phyloP scores from a whole-genome alignment of 1,140 invertebrate species.

The Akabosia matsudoensis region DNA sequence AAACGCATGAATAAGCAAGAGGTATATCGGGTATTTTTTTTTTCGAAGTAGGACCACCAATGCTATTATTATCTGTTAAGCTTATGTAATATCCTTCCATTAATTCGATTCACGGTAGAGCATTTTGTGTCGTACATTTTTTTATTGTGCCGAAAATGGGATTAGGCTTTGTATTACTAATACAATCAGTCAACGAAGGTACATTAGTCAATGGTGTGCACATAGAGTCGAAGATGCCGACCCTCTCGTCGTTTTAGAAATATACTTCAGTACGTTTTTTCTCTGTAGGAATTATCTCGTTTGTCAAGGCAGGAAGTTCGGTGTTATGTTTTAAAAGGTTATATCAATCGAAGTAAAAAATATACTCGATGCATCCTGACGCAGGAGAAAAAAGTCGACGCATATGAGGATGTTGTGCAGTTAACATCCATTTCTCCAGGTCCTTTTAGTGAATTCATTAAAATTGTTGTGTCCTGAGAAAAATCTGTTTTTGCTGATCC shows the following conservation, averaged over 20 bases:
- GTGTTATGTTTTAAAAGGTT: constrained; percentile 3
- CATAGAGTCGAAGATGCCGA: background rate
- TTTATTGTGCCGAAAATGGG: background rate
- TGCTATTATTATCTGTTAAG: too few species aligned
- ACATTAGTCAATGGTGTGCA: background rate
- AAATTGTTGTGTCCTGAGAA: constrained; percentile 1
- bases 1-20: too few species aligned
- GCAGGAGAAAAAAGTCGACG: background rate
- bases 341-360: constrained; percentile 9
- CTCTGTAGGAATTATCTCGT: too few species aligned
- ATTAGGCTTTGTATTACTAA: background rate
- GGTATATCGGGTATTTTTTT: too few species aligned
- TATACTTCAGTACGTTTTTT: too few species aligned
- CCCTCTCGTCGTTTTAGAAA: background rate
- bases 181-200: background rate
- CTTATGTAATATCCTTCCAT: too few species aligned
- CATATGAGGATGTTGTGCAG: background rate
- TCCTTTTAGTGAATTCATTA: constrained; percentile 18
- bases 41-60: too few species aligned
- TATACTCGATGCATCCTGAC: background rate
- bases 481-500: background rate
- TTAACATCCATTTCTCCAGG: background rate
- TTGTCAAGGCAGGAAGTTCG: constrained; percentile 20
- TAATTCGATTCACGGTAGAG: too few species aligned
- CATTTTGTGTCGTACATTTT: background rate